Base-by-base conservation (phyloP, 92 coral and sea anemone genomes). In the Heteractis magnifica region DNA sequence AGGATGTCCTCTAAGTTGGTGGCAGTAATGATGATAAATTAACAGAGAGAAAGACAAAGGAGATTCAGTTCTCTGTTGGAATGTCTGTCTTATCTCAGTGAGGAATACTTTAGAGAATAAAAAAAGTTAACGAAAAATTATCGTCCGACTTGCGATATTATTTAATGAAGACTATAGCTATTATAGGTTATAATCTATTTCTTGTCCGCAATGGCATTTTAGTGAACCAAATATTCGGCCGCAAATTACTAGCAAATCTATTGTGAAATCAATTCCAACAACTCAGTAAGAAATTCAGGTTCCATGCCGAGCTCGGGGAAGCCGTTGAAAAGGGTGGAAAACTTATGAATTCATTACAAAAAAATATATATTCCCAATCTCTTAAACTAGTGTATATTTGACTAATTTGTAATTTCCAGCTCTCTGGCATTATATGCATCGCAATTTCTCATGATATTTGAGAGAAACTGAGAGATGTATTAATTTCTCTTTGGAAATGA, bases 221-320 rank as follows among this genome's bases (percentile, higher is more conserved):
- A 76, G 49, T 53, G 74, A 75, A 77, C 87, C 87, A 77, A 76
- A 76, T 51, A 76, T 84, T 13, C 82, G 23, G 59, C 87, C 87
- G 73, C 87, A 84, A 84, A 84, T 84, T 84, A 77, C 80, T 19
- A 49, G 34, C 48, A 76, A 72, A 72, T 75, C 86, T 82, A 14
- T 82, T 82, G 86, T 82, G 79, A 82, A 82, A 82, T 82, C 86
- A 74, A 82, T 82, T 82, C 86, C 79, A 72, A 48, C 20, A 82
- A 75, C 86, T 82, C 18, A 52, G 44, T 52, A 53, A 82, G 34
- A 9, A 73, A 11, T 72, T 56, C 13, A 82, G 53, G 49, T 72
- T 55, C 16, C 65, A 15, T 51, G 51, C 34, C 50, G 86, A 55
- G 86, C 58, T 59, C 44, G 3, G 44, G 44, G 44, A 34, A 34